Percentiles rank a stretch among this genome's conserved stretches.
phyloP scores from a whole-genome alignment of 2,888 invertebrate species.

The Orthosia gothica region DNA sequence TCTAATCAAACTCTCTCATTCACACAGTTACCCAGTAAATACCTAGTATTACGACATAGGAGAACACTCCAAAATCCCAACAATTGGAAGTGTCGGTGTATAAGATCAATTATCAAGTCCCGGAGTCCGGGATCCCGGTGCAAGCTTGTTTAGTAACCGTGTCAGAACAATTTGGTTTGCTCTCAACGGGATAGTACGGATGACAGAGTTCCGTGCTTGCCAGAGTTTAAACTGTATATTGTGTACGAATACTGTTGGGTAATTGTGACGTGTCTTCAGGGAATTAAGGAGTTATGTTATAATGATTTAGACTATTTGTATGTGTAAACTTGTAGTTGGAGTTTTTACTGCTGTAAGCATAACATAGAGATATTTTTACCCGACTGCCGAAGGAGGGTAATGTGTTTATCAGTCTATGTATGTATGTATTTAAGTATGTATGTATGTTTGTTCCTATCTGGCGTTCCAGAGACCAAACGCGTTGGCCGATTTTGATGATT shows the following conservation, averaged over 20 bases:
- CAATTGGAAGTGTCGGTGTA: constrained; percentile 61
- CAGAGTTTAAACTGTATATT: constrained; percentile 47
- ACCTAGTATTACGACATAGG: not conserved
- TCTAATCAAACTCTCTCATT: not conserved
- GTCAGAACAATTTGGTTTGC: constrained; percentile 61
- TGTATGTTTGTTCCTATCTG: too few relatives aligned
- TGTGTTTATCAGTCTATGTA: too few relatives aligned
- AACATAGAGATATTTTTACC: too few relatives aligned
- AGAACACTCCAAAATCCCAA: constrained; percentile 8
- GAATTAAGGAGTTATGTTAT: constrained; percentile 22
- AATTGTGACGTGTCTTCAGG: constrained; percentile 55
- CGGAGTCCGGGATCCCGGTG: constrained; percentile 36
- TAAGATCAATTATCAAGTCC: constrained; percentile 76
- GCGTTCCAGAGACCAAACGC: too few relatives aligned
- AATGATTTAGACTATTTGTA: not conserved
- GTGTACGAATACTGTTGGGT: constrained; percentile 44
- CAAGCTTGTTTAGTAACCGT: constrained; percentile 62
- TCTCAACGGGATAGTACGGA: constrained; percentile 51
- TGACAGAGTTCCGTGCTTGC: constrained; percentile 41
- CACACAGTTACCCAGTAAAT: not conserved
- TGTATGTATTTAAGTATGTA: too few relatives aligned
- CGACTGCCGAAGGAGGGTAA: too few relatives aligned
- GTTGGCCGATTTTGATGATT: too few relatives aligned
- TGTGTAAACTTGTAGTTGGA: not conserved
- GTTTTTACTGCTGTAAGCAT: not conserved